Conservation (phyloP, 1,140 invertebrate genomes). For the Drosophila melanica region DNA sequence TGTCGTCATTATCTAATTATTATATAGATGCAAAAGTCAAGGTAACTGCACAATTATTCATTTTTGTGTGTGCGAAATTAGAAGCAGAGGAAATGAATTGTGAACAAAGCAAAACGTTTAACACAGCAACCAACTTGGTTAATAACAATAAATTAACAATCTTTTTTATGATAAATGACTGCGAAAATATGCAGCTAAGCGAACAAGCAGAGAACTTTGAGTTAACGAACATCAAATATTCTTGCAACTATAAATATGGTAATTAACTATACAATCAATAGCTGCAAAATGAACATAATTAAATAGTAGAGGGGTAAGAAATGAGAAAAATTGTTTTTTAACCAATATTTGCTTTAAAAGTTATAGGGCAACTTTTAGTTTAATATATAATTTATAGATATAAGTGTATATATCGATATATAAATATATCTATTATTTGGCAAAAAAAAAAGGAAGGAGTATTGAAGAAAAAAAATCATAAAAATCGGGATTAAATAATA, state of each 20-base stretch:
- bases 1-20: conserved; percentile 76
- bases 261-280: not conserved
- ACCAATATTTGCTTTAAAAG: too few relatives aligned
- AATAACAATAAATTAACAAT: conserved; percentile 36
- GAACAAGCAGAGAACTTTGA: not conserved
- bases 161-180: conserved; percentile 44
- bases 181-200: conserved; percentile 17
- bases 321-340: too few relatives aligned
- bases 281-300: not conserved
- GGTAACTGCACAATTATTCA: conserved; percentile 75
- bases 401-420: too few relatives aligned
- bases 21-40: conserved; percentile 74
- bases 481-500: too few relatives aligned
- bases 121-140: conserved; percentile 10
- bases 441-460: too few relatives aligned
- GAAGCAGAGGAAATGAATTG: conserved; percentile 43
- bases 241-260: not conserved
- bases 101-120: conserved; percentile 23
- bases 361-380: too few relatives aligned
- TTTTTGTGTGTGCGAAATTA: conserved; percentile 43
- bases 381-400: too few relatives aligned
- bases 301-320: not conserved
- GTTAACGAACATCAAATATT: not conserved
- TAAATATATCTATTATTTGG: too few relatives aligned
- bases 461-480: too few relatives aligned